Base-by-base conservation (phyloP, 2,888 invertebrate species). In the Eulithis prunata region DNA sequence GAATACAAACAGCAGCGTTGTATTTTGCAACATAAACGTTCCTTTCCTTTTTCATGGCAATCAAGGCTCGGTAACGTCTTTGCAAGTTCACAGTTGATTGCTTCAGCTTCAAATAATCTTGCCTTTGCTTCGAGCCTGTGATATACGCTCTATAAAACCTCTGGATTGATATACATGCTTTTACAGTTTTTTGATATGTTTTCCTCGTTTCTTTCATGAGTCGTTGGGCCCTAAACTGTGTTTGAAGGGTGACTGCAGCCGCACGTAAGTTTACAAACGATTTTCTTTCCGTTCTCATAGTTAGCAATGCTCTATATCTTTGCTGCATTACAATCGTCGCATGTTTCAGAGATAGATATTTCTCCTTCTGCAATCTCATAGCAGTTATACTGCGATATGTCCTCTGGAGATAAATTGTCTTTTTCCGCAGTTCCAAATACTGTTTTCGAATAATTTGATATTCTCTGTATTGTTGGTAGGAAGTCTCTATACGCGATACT, bases 141-240 rank as follows among this genome's bases (percentile, higher is more conserved):
- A 72, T 70, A 64, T 79, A 82, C 0, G 86, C 82, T 77, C 83
- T 85, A 69, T 88, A 94, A 53, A 75, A 77, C 63, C 76, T 81
- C 76, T 95, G 94, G 53, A 95, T 88, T 7, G 74, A 62, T 28
- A 82, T 70, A 55, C 82, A 84, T 0, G 93, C 83, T 56, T 80
- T 81, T 71, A 86, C 81, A 43, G 86, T 76, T 13, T 74, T 73
- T 11, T 87, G 64, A 74, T 90, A 95, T 43, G 81, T 77, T 12
- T 73, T 70, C 67, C 87, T 85, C 59, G 88, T 83, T 61, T 70
- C 69, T 75, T 83, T 88, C 85, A 89, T 88, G 1, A 80, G 69
- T 12, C 77, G 69, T 38, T 79, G 75, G 10, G 90, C 87, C 74
- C 87, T 88, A 75, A 85, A 94, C 77, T 82, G 82, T 6, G 69